Evolutionary conservation across 2,888 invertebrate genomes (phyloP), one percentile per base, ranked within the genome.

Genomic region (Thysanoteuthis rhombus): DNA sequence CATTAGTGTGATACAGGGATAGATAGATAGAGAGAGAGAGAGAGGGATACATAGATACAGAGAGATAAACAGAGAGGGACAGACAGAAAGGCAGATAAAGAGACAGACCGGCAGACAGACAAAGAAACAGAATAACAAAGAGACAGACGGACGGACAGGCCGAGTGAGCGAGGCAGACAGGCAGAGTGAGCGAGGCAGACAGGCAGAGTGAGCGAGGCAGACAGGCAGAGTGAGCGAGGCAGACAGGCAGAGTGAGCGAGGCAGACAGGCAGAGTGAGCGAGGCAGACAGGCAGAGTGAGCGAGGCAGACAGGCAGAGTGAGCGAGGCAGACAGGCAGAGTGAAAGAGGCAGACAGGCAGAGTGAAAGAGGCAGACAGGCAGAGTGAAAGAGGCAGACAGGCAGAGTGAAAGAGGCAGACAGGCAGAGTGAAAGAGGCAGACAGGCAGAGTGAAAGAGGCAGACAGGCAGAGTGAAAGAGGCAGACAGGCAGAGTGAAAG

Each of bases 331-430:
- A n/a, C n/a, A n/a, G n/a, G n/a, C n/a, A n/a, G n/a, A n/a, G n/a
- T n/a, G n/a, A n/a, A 28, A 2, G 52, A 58, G 2, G n/a, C 0
- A 1, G 10, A 1, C 0, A 1, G n/a, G n/a, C 8, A n/a, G 1
- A 8, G n/a, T 12, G 12, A 8, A 75, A 75, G 19, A 1, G 2
- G 16, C n/a, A 8, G 16, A 75, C 12, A n/a, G 32, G 10, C 0
- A n/a, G 6, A n/a, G 32, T 1, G 10, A 12, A 19, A 75, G 5
- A 75, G 32, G n/a, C 0, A n/a, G 75, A 75, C 0, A 75, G 0
- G 8, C 5, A n/a, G n/a, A n/a, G n/a, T n/a, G n/a, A n/a, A n/a
- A n/a, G n/a, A n/a, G n/a, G n/a, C n/a, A n/a, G n/a, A n/a, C n/a
- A n/a, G n/a, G n/a, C n/a, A n/a, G n/a, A n/a, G n/a, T n/a, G n/a